These are phyloP conservation scores for Pararge aegeria DNA, from an alignment of 1,140 invertebrate genomes.

Conservation along the genomic window DNA sequence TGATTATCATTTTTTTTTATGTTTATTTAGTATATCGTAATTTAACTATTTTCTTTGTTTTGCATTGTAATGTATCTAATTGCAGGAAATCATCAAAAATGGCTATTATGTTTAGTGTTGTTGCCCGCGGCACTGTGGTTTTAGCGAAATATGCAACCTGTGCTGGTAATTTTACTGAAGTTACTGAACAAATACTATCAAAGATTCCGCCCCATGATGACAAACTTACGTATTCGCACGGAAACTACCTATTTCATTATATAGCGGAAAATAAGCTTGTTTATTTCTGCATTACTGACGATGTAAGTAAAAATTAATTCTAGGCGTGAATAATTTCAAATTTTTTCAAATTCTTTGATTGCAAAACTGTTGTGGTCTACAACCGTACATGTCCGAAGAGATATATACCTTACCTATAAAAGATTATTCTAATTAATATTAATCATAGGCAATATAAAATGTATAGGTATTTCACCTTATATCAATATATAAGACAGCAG, in stretches of 20 bases:
- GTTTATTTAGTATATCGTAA: too few species aligned
- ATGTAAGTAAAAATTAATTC: too few species aligned
- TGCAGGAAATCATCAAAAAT: constrained; percentile 73
- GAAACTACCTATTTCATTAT: constrained; percentile 95
- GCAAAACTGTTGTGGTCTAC: too few species aligned
- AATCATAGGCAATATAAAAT: too few species aligned
- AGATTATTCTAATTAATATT: too few species aligned
- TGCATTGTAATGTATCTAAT: constrained; percentile 25
- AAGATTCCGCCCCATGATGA: constrained; percentile 92
- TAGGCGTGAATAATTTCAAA: too few species aligned
- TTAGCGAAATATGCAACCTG: constrained; percentile 94
- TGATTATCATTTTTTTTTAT: too few species aligned
- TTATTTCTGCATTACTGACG: constrained; percentile 96
- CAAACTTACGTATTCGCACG: constrained; percentile 95
- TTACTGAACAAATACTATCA: constrained; percentile 93
- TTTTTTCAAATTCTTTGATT: too few species aligned
- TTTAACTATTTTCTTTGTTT: constrained; percentile 22
- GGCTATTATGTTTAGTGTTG: constrained; percentile 94
- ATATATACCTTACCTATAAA: too few species aligned
- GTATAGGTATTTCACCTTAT: too few species aligned
- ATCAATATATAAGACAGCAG: too few species aligned
- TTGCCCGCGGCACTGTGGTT: constrained; percentile 91
- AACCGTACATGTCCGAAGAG: too few species aligned
- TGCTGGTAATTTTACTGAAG: constrained; percentile 95
- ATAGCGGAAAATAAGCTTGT: constrained; percentile 92